Evolutionary conservation across 2,888 invertebrate genomes (phyloP).

Genomic region (Nemurella pictetii): DNA sequence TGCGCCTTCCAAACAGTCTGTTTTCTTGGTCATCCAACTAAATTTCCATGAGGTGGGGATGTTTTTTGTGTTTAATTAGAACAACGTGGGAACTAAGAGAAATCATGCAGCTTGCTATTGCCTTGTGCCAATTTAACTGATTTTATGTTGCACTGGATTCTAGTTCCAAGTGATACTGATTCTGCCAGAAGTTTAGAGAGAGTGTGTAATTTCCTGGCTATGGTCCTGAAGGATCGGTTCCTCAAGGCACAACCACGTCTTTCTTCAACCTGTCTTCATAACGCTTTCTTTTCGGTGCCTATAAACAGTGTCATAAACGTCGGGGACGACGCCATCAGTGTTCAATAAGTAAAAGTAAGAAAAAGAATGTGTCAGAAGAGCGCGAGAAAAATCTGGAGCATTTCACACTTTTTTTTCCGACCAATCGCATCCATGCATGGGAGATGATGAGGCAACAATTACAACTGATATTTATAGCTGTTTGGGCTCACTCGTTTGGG

Average conservation of each 20-base stretch:
- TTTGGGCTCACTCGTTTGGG: not conserved
- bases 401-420: not conserved
- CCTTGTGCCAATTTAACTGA: too few species aligned
- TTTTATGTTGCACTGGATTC: too few species aligned
- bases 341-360: too few species aligned
- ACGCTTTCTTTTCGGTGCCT: not conserved
- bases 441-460: not conserved
- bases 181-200: not conserved
- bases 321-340: not conserved
- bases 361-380: not conserved
- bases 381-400: not conserved
- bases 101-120: too few species aligned
- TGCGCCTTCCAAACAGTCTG: too few species aligned
- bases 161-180: not conserved
- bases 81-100: too few species aligned
- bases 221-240: not conserved
- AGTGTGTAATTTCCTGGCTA: not conserved
- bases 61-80: too few species aligned
- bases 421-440: not conserved
- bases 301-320: not conserved
- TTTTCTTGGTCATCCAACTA: too few species aligned
- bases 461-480: not conserved
- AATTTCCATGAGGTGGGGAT: too few species aligned
- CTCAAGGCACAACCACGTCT: not conserved
- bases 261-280: too few species aligned